These are phyloP conservation scores for Eulemur albifrons DNA, from an alignment of 2,797 vertebrate species.

Conservation along the genomic window DNA sequence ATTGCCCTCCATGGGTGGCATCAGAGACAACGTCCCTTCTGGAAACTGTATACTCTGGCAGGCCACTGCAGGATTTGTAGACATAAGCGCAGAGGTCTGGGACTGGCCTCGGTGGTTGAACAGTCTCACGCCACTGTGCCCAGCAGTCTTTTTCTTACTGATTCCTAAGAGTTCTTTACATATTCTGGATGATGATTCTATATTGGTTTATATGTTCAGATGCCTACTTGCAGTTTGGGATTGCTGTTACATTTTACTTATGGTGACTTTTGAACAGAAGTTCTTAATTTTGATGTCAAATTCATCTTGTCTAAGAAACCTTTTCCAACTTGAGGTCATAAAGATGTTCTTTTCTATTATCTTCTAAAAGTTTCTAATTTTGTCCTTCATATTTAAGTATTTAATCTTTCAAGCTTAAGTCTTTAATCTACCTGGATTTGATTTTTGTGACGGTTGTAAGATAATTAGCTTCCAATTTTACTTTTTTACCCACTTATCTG, in stretches of 20 bases:
- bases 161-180: background rate
- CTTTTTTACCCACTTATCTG: background rate
- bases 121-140: background rate
- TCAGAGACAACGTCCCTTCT: background rate
- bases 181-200: background rate
- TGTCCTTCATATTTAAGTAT: background rate
- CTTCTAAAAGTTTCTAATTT: background rate
- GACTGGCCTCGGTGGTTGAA: background rate
- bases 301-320: background rate
- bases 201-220: background rate
- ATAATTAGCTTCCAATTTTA: background rate
- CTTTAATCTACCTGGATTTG: background rate
- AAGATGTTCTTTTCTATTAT: background rate
- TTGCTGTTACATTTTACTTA: constrained; percentile 6
- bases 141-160: background rate
- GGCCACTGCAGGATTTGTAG: background rate
- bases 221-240: background rate
- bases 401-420: background rate
- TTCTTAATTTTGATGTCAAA: background rate
- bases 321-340: background rate
- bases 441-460: background rate
- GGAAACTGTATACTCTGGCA: background rate
- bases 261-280: background rate
- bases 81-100: background rate
- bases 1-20: background rate